Conservation (phyloP, 2,888 invertebrate species). For the Nephrotoma guestfalica region DNA sequence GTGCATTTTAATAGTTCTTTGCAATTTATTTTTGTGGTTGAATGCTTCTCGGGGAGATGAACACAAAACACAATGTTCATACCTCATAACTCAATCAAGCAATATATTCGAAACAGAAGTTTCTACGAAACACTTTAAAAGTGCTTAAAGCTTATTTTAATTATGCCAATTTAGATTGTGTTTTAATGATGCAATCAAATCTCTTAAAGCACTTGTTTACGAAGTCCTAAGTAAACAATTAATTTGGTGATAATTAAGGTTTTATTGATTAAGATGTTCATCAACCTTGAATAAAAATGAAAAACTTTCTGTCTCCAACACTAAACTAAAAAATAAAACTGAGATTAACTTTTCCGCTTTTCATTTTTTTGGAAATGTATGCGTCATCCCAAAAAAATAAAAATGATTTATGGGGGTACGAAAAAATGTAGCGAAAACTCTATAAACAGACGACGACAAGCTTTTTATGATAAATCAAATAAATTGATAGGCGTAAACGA, state of each 20-base stretch:
- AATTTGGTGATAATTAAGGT: background rate
- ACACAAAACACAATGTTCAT: background rate
- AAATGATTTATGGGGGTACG: background rate
- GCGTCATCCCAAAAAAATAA: background rate
- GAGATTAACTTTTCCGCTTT: background rate
- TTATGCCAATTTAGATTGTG: background rate
- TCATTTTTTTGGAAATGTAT: background rate
- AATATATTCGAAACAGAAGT: too few relatives aligned
- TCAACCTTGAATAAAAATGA: background rate
- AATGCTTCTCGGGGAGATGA: background rate
- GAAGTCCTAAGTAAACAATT: too few relatives aligned
- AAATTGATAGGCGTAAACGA: background rate
- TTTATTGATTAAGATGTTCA: background rate
- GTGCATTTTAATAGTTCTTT: background rate
- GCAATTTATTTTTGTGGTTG: background rate
- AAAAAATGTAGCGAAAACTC: background rate
- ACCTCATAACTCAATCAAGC: background rate
- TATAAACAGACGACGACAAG: background rate
- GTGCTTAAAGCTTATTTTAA: background rate
- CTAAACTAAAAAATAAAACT: background rate
- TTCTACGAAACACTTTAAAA: background rate
- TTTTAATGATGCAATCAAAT: background rate
- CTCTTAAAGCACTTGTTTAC: background rate
- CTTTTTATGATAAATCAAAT: background rate
- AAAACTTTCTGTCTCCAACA: background rate